Percentiles rank a stretch among this genome's conserved stretches.
Evolutionary conservation across 1,140 invertebrate species (phyloP).

Genomic region (Pristionchus pacificus): DNA sequence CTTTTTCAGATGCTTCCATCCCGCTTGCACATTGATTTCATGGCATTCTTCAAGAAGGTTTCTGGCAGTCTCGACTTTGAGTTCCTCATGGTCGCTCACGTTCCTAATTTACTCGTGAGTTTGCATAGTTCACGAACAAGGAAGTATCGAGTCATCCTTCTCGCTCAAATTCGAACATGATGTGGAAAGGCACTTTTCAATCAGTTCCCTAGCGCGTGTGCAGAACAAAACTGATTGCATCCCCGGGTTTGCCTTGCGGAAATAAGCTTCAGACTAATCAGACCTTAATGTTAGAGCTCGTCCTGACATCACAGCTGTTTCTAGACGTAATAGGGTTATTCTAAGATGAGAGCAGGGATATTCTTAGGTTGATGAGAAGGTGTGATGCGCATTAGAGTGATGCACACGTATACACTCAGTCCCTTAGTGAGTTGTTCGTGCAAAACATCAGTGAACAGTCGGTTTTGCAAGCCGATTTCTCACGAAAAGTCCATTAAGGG

Average conservation of each 20-base stretch:
- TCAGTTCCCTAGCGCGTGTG: background rate
- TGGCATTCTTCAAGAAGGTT: constrained; percentile 29
- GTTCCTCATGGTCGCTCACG: constrained; percentile 23
- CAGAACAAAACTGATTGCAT: background rate
- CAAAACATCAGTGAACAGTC: too few species aligned
- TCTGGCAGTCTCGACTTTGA: constrained; percentile 5
- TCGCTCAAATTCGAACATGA: background rate
- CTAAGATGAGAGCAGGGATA: too few species aligned
- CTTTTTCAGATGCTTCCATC: background rate
- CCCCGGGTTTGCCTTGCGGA: background rate
- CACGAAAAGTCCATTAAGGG: too few species aligned
- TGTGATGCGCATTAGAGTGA: background rate
- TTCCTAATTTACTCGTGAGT: constrained; percentile 22
- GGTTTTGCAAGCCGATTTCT: too few species aligned
- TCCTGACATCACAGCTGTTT: too few species aligned
- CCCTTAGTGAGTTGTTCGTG: too few species aligned
- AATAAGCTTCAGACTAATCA: background rate
- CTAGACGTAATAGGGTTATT: too few species aligned
- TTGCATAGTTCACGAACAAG: background rate
- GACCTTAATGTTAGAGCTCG: too few species aligned
- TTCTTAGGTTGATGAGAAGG: too few species aligned
- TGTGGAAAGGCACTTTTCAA: background rate
- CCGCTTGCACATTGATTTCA: background rate
- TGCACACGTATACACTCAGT: too few species aligned
- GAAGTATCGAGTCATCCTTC: background rate